phyloP scores from a whole-genome alignment of 2,888 invertebrate genomes.

The Tinea trinotella region DNA sequence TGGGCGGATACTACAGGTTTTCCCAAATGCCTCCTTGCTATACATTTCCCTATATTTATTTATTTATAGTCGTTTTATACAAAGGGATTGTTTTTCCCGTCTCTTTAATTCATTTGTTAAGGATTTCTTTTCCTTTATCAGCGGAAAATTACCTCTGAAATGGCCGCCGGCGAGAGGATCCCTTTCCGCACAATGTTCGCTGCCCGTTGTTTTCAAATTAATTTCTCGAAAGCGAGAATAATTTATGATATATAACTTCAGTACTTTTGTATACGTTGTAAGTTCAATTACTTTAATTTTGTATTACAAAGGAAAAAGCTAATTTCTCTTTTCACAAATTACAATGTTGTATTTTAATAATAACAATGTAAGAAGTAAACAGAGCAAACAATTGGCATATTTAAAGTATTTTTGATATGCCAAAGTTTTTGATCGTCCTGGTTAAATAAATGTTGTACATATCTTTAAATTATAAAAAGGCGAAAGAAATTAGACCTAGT shows the following conservation, averaged over 20 bases:
- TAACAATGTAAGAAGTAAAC: too few relatives aligned
- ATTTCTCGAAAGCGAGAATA: background rate
- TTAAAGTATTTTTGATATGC: too few relatives aligned
- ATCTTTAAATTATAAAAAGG: too few relatives aligned
- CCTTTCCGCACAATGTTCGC: background rate
- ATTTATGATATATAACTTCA: background rate
- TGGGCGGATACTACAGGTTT: background rate
- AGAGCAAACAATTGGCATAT: too few relatives aligned
- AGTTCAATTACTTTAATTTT: too few relatives aligned
- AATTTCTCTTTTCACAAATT: too few relatives aligned
- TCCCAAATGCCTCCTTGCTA: background rate
- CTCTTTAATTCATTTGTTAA: background rate
- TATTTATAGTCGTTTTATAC: conserved; percentile 5
- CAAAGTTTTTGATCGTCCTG: too few relatives aligned
- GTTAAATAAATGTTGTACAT: too few relatives aligned
- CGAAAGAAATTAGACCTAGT: too few relatives aligned
- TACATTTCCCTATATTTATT: background rate
- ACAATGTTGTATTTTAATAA: too few relatives aligned
- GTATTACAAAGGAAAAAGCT: too few relatives aligned
- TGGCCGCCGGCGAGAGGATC: background rate
- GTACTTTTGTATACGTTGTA: too few relatives aligned
- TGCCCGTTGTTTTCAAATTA: background rate
- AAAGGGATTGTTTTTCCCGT: background rate
- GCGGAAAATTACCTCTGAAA: background rate
- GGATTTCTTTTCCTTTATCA: background rate